These are phyloP conservation scores for Gibbula magus DNA, from an alignment of 2,888 invertebrate species.

Conservation along the genomic window DNA sequence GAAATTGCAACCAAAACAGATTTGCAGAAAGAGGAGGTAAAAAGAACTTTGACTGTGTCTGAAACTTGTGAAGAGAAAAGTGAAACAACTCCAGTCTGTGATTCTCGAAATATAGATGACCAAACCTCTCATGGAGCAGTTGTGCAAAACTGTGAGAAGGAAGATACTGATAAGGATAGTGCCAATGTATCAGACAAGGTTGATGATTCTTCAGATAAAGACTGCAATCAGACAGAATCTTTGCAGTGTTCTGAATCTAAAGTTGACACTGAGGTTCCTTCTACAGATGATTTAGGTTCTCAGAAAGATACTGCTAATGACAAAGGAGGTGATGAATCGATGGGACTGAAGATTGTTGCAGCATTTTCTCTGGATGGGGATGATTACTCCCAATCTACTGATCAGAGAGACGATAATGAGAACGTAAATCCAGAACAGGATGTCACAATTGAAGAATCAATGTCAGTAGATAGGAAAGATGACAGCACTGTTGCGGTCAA, in stretches of 20 bases:
- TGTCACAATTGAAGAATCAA: too few species aligned
- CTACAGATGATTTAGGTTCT: neutral
- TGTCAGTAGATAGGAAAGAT: neutral
- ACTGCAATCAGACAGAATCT: neutral
- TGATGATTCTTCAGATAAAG: too few species aligned
- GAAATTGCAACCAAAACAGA: too few species aligned
- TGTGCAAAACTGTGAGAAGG: neutral
- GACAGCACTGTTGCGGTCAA: neutral
- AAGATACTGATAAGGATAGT: neutral
- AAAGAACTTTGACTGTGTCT: neutral
- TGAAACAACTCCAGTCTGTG: neutral
- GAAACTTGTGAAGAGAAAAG: neutral
- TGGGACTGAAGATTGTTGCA: constrained; percentile 43
- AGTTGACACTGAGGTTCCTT: neutral
- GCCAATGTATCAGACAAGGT: neutral
- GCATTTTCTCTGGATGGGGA: constrained; percentile 40
- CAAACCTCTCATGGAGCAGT: neutral
- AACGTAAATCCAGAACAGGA: neutral
- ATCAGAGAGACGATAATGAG: neutral
- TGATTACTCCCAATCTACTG: neutral
- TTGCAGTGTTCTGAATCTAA: neutral
- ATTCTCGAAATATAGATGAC: neutral
- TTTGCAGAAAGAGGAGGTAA: too few species aligned
- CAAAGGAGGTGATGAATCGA: neutral
- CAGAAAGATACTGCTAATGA: neutral